These are phyloP conservation scores for Mirza zaza DNA, from an alignment of 2,113 vertebrate genomes.

Conservation along the genomic window DNA sequence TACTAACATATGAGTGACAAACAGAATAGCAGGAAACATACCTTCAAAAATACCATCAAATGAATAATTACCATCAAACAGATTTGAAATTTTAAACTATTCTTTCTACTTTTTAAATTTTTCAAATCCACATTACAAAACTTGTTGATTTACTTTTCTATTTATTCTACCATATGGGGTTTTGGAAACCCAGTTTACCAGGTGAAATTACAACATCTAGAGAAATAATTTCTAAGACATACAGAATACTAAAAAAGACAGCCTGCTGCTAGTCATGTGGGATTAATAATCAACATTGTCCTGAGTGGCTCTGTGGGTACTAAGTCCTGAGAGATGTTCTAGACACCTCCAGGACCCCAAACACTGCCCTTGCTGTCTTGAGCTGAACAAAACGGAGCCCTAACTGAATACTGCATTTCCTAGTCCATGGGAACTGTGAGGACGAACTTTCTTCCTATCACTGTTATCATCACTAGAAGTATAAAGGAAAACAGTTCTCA, in stretches of 20 bases:
- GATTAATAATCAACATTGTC: background rate
- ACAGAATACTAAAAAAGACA: background rate
- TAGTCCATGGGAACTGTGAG: accelerated
- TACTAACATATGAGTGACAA: background rate
- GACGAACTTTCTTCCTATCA: background rate
- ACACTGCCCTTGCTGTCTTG: background rate
- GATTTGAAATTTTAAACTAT: background rate
- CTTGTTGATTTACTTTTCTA: background rate
- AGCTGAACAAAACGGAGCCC: background rate
- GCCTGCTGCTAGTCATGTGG: background rate
- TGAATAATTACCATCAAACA: background rate
- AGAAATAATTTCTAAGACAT: background rate
- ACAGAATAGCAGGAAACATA: background rate
- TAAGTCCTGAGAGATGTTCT: background rate
- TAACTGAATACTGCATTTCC: background rate
- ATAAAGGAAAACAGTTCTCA: background rate
- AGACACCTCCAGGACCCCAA: background rate
- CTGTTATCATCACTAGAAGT: background rate
- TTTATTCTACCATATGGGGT: background rate
- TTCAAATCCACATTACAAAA: background rate
- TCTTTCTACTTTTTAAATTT: background rate
- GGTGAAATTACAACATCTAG: background rate
- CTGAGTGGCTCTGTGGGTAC: too few species aligned
- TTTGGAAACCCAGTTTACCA: background rate
- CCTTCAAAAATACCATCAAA: background rate